These are phyloP conservation scores for Eulithis prunata DNA, from an alignment of 2,888 invertebrate species.

Conservation along the genomic window DNA sequence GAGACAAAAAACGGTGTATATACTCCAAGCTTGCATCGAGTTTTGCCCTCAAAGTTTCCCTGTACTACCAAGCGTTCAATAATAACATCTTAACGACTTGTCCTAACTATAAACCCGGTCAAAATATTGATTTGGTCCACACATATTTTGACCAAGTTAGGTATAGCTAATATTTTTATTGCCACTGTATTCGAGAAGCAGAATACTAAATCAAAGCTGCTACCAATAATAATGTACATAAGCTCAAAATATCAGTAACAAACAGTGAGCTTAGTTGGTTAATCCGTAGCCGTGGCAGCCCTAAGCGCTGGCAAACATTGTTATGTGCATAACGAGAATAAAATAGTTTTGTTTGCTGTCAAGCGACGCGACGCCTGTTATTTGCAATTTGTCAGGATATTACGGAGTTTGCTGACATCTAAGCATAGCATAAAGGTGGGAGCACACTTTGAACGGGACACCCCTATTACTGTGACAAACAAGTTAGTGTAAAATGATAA, in stretches of 20 bases:
- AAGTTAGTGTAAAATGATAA: no score
- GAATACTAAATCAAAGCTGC: background rate
- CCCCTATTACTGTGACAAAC: background rate
- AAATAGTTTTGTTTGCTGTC: slow-evolving; percentile 40
- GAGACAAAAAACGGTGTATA: no score
- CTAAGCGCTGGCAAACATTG: slow-evolving; percentile 30
- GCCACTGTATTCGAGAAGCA: no score
- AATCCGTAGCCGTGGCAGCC: slow-evolving; percentile 15
- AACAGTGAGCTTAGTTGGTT: background rate
- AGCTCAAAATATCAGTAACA: background rate
- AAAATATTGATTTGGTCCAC: no score
- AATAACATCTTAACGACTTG: no score
- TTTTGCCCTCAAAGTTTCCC: no score
- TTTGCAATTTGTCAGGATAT: slow-evolving; percentile 24
- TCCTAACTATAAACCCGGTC: no score
- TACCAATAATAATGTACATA: background rate
- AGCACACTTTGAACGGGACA: no score
- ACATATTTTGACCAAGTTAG: no score
- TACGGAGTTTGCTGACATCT: background rate
- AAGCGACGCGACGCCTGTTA: slow-evolving; percentile 33
- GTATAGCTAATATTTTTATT: no score
- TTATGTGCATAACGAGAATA: slow-evolving; percentile 39
- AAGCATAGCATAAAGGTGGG: background rate
- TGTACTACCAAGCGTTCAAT: no score
- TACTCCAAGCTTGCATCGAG: no score